A percentile compares a stretch with the other conserved stretches of the same genome.
Conservation (phyloP, 2,113 vertebrate genomes). For the Toxostoma redivivum region DNA sequence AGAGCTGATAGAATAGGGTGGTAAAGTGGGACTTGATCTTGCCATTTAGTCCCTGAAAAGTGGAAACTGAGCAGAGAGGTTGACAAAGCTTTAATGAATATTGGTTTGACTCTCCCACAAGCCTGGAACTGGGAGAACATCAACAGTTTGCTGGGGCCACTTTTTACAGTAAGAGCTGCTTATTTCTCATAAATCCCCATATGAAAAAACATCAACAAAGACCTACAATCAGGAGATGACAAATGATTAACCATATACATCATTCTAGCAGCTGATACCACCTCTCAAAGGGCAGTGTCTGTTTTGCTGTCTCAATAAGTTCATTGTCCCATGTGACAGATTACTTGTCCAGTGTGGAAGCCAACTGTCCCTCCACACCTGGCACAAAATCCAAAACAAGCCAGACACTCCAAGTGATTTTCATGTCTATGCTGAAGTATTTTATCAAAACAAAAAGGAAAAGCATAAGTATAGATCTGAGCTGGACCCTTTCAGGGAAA, state of each 20-base stretch:
- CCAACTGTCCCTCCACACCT: background rate
- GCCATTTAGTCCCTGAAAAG: background rate
- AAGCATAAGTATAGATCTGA: background rate
- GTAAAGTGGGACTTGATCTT: background rate
- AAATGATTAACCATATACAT: background rate
- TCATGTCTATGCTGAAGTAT: rapidly evolving
- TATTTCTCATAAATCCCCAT: background rate
- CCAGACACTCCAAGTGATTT: background rate
- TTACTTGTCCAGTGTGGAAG: background rate
- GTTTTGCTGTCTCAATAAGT: background rate
- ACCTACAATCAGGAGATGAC: background rate
- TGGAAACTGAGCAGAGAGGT: background rate
- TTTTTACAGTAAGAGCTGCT: background rate
- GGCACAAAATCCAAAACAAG: background rate
- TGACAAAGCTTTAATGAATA: background rate
- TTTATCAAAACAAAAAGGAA: background rate
- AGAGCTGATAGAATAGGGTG: background rate
- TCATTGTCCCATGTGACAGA: background rate
- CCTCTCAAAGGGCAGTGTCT: background rate
- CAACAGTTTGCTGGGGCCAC: background rate
- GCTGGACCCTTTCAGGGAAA: background rate
- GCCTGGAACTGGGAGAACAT: background rate
- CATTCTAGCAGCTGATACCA: background rate
- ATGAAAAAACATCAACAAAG: background rate
- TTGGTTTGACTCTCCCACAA: background rate